phyloP scores from a whole-genome alignment of 1,140 invertebrate species.

The Cydia splendana region DNA sequence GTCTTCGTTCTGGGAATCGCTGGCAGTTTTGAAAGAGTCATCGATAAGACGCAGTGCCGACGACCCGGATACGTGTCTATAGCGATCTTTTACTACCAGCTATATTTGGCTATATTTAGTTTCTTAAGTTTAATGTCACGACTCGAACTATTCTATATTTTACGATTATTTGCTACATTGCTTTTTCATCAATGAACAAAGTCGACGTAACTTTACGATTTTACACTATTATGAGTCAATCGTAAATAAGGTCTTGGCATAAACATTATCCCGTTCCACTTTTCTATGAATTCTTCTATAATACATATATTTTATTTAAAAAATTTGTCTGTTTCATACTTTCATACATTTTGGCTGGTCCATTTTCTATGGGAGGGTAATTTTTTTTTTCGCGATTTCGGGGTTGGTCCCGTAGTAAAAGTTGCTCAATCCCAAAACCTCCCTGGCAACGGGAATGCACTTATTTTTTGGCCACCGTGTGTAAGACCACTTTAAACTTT shows the following conservation, averaged over 20 bases:
- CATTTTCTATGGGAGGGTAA: no score
- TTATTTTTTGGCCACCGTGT: no score
- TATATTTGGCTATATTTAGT: conserved; percentile 16
- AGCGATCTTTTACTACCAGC: conserved; percentile 39
- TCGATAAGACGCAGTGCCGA: conserved; percentile 51
- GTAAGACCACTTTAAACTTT: no score
- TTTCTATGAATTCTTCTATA: not conserved
- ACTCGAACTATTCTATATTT: not conserved
- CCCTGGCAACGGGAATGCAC: no score
- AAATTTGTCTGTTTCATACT: no score
- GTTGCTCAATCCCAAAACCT: no score
- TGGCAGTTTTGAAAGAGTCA: conserved; percentile 47
- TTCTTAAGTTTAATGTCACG: conserved; percentile 2
- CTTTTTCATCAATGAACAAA: not conserved
- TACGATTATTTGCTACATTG: not conserved
- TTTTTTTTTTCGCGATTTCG: no score
- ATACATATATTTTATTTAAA: no score
- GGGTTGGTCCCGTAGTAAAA: no score
- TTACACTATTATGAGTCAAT: conserved; percentile 1
- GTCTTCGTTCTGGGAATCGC: conserved; percentile 52
- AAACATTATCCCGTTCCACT: conserved; percentile 47
- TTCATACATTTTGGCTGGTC: no score
- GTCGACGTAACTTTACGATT: not conserved
- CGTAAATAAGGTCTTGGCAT: conserved; percentile 25
- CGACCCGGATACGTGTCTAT: conserved; percentile 65